Evolutionary conservation across 1,140 invertebrate genomes (phyloP).

Genomic region (Acromyrmex charruanus): DNA sequence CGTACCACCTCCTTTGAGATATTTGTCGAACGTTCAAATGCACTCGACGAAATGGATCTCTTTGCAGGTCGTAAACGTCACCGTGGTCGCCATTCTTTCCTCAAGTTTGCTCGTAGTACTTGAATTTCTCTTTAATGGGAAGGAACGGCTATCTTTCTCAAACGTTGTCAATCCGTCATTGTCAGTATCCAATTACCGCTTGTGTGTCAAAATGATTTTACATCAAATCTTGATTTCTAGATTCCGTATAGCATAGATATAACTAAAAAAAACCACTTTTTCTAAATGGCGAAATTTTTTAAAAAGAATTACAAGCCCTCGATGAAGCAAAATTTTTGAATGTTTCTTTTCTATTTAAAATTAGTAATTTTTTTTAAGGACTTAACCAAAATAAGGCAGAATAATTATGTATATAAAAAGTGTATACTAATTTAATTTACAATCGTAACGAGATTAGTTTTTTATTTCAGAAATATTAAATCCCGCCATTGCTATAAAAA

Average conservation of each 20-base stretch:
- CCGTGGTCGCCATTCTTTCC: conserved; percentile 63
- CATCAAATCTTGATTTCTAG: background rate
- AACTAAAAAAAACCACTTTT: background rate
- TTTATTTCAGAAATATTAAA: conserved; percentile 9
- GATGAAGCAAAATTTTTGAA: background rate
- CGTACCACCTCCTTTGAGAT: conserved; percentile 69
- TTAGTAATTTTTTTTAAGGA: background rate
- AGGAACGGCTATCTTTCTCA: conserved; percentile 51
- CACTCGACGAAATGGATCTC: conserved; percentile 76
- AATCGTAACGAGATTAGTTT: background rate
- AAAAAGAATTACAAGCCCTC: background rate
- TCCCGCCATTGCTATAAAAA: background rate
- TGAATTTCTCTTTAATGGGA: conserved; percentile 69
- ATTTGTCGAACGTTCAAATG: conserved; percentile 75
- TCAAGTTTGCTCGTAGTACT: conserved; percentile 65
- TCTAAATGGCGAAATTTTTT: background rate
- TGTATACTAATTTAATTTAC: background rate
- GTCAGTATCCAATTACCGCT: conserved; percentile 1
- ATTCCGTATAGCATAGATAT: background rate
- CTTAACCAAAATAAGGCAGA: background rate
- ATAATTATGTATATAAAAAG: background rate
- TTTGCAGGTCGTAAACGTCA: conserved; percentile 74
- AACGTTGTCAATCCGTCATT: conserved; percentile 46
- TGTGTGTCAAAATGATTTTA: background rate
- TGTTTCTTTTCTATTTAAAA: background rate